These are phyloP conservation scores for Saccostrea glomerata DNA, from an alignment of 1,140 invertebrate species.

Conservation along the genomic window DNA sequence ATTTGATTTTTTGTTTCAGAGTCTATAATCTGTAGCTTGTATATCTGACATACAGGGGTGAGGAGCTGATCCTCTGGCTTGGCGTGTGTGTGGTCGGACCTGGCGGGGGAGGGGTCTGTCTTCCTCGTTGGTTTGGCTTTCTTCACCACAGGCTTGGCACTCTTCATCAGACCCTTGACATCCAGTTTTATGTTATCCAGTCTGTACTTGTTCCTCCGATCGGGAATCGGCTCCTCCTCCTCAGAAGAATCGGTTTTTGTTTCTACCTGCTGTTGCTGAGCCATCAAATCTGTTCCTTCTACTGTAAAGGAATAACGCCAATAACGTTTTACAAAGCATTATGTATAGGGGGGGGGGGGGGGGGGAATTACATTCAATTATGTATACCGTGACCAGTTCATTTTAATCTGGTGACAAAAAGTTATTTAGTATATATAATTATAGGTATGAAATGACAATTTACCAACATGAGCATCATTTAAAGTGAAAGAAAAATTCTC, in stretches of 20 bases:
- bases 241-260: not conserved
- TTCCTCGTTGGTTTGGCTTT: constrained; percentile 23
- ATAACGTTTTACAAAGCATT: not conserved
- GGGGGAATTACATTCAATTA: too few relatives aligned
- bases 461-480: too few relatives aligned
- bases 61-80: constrained; percentile 28
- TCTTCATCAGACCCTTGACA: constrained; percentile 64
- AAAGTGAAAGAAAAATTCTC: too few relatives aligned
- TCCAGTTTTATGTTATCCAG: constrained; percentile 60
- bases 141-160: constrained; percentile 39
- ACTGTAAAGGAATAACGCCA: not conserved
- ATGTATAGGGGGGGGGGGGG: too few relatives aligned
- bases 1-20: too few relatives aligned
- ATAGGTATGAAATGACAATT: too few relatives aligned
- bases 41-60: constrained; percentile 18
- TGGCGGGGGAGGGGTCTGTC: constrained; percentile 42
- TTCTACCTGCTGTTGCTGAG: constrained; percentile 4
- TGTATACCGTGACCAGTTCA: too few relatives aligned
- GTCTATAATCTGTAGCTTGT: too few relatives aligned
- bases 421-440: too few relatives aligned
- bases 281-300: not conserved
- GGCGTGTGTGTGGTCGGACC: constrained; percentile 62
- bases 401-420: too few relatives aligned
- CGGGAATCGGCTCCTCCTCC: constrained; percentile 4
- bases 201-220: constrained; percentile 42